Conservation (phyloP, 2,797 vertebrate species). For the Cynodonichthys magdalenae region DNA sequence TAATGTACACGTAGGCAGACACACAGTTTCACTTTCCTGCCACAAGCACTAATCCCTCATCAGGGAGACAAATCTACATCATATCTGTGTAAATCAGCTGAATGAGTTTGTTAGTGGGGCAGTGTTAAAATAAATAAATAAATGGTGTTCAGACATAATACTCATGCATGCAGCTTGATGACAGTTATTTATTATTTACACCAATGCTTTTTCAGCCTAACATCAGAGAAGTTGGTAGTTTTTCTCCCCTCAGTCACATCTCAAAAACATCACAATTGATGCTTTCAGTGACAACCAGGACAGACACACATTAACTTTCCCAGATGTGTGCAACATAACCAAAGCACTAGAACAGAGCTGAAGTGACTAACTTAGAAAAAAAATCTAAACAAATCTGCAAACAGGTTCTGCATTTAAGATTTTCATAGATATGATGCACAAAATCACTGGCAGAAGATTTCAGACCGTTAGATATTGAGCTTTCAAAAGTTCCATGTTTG, state of each 20-base stretch:
- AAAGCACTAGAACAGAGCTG: too few species aligned
- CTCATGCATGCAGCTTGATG: not conserved
- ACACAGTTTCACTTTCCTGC: conserved; percentile 17
- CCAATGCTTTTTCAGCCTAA: not conserved
- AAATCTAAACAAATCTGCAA: too few species aligned
- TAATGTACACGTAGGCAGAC: conserved; percentile 38
- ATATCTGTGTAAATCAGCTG: conserved; percentile 20
- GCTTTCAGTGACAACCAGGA: not conserved
- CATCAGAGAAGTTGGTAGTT: too few species aligned
- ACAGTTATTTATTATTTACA: not conserved
- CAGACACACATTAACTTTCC: conserved; percentile 24
- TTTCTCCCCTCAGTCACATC: too few species aligned
- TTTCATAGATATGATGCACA: too few species aligned
- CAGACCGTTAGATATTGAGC: too few species aligned
- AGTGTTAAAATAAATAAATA: conserved; percentile 6
- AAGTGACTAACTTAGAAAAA: too few species aligned
- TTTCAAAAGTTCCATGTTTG: not conserved
- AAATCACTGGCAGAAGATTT: too few species aligned
- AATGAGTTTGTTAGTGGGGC: conserved; percentile 10
- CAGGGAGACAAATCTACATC: conserved; percentile 19
- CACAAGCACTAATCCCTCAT: conserved; percentile 22
- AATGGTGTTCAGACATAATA: conserved; percentile 2
- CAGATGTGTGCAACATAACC: conserved; percentile 35
- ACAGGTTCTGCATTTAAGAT: too few species aligned
- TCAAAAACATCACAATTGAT: too few species aligned